These are phyloP conservation scores for Erebia epiphron DNA, from an alignment of 2,888 invertebrate genomes.

Conservation along the genomic window DNA sequence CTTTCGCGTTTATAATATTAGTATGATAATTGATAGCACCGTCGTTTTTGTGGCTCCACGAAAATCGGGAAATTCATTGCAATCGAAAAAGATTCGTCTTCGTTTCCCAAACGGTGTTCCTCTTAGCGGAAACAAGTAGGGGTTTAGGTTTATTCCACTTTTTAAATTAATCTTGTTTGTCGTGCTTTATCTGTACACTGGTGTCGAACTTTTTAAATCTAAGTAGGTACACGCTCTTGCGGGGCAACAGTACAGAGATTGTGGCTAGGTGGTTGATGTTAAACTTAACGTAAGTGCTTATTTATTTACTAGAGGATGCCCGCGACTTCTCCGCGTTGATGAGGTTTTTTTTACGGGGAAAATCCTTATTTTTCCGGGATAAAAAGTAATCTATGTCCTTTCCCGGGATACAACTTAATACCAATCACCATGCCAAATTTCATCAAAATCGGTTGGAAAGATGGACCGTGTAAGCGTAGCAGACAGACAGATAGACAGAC, in stretches of 20 bases:
- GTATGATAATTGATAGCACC: no score
- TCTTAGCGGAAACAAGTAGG: slow-evolving; percentile 41
- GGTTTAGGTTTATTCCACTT: slow-evolving; percentile 59
- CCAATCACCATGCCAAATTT: no score
- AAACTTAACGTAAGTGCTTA: background rate
- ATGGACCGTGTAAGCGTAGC: no score
- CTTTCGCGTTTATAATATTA: no score
- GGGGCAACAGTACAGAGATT: background rate
- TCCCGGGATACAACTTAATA: no score
- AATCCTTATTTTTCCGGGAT: no score
- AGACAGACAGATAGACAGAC: no score
- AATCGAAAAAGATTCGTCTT: slow-evolving; percentile 62
- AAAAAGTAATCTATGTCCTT: no score
- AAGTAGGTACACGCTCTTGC: background rate
- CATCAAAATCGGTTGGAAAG: no score
- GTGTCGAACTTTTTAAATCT: slow-evolving; percentile 24
- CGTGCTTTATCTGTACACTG: slow-evolving; percentile 29
- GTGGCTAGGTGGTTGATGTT: background rate
- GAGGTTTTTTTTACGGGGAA: no score
- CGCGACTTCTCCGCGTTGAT: no score
- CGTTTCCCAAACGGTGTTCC: slow-evolving; percentile 39
- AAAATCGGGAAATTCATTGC: slow-evolving; percentile 66
- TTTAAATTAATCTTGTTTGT: slow-evolving; percentile 52
- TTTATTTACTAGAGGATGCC: no score
- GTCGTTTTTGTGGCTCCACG: slow-evolving; percentile 43